Base-by-base conservation (phyloP, 2,113 vertebrate species). In the Trinectes maculatus region DNA sequence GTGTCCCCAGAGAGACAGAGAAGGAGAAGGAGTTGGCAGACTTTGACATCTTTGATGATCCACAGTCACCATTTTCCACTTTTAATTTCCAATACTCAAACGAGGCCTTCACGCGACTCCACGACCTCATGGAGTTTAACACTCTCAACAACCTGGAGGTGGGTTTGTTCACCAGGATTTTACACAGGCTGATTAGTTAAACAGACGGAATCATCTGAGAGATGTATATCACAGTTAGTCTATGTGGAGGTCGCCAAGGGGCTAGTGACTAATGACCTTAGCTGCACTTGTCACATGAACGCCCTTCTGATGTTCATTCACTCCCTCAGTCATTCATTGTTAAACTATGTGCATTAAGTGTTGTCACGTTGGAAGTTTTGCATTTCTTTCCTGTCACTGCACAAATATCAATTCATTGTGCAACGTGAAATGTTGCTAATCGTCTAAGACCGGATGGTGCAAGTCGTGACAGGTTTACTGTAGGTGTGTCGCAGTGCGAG, bases 1-100 rank as follows among this genome's bases (percentile, higher is more conserved):
- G 96, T 0, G 74, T 99, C 77, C 92, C 91, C 69, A 93, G 97
- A 77, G 94, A 96, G 85, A 97, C 95, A 0, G 90, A 95, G 21
- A 88, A 92, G 82, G 98, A 99, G 53, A 96, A 93, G 70, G 95
- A 99, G 42, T 86, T 95, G 79, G 95, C 95, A 8, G 98, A 99
- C 76, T 99, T 99, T 58, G 98, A 99, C 91, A 98, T 99, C 86
- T 99, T 99, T 56, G 98, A 99, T 74, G 96, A 99, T 63, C 92
- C 94, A 0, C 92, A 98, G 77, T 91, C 95, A 3, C 98, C 96
- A 0, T 99, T 94, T 85, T 99, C 98, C 16, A 99, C 98, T 0
- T 99, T 99, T 84, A 99, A 98, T 87, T 99, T 99, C 81, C 96
- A 96, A 22, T 99, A 99, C 86, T 77, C 95, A 67, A 97, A 97